Evolutionary conservation across 2,797 vertebrate genomes (phyloP), one percentile per base, ranked within the genome.

Genomic region (Periparus ater): DNA sequence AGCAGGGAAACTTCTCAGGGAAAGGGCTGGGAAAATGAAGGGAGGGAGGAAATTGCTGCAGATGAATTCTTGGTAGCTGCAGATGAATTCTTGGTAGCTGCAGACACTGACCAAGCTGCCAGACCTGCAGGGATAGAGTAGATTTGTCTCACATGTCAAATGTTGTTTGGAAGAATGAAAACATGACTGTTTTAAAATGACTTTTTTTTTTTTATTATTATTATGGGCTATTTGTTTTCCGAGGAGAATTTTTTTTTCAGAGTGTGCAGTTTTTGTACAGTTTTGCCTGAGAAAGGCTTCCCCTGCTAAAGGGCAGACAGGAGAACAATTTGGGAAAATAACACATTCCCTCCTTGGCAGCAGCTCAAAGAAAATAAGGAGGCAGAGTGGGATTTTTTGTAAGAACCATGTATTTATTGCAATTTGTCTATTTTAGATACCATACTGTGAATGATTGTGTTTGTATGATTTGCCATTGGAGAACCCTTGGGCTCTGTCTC

Each of bases 321-420:
- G 80, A 96, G 93, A 96, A 95, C 63, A 94, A 94, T 88, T 96
- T 89, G 89, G 89, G 89, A 92, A 91, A 94, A 78, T 61, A 90
- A 62, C 91, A 87, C 76, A 62, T 95, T 96, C 93, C 36, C 63
- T 95, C 40, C 71, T 84, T 96, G 96, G 89, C 94, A 96, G 67
- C 38, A 91, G 42, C 94, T 95, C 95, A 96, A 96, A 97, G 93
- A 86, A 96, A 96, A 95, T 85, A 93, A 91, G 87, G 78, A 95
- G 85, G 36, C 45, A 92, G 85, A 87, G 91, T 16, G 47, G 29
- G 63, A 12, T 25, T 48, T 53, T 61, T 60, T 12, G 47, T 83
- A 40, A 79, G 70, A 93, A 77, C 34, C 2, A 2, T 66, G 50
- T 91, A 48, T 94, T 79, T 91, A 63, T 74, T 89, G 17, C 19